Percentiles rank a stretch among this genome's conserved stretches.
phyloP scores from a whole-genome alignment of 2,888 invertebrate species.

The Macaria liturata region DNA sequence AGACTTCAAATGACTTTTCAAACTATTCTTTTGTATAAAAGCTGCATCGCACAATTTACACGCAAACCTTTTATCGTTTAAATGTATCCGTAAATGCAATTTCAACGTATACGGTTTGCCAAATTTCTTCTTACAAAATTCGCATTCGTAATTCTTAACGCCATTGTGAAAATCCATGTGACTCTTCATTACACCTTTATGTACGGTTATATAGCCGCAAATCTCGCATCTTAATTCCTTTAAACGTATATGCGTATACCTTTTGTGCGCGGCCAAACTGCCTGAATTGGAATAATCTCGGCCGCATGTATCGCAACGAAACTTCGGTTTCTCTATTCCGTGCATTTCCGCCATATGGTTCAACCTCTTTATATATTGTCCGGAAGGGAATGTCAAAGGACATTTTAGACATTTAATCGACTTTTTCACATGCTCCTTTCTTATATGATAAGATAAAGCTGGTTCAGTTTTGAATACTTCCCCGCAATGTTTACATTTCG shows the following conservation, averaged over 20 bases:
- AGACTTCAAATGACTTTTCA: constrained; percentile 69
- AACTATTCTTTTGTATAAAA: constrained; percentile 70
- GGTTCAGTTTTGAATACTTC: constrained; percentile 33
- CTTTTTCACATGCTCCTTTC: constrained; percentile 43
- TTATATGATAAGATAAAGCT: constrained; percentile 34
- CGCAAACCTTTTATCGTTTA: constrained; percentile 64
- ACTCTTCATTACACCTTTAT: constrained; percentile 17
- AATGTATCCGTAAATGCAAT: constrained; percentile 70
- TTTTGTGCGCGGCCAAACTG: constrained; percentile 34
- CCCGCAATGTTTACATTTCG: constrained; percentile 36
- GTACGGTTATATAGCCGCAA: constrained; percentile 25
- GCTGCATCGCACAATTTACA: constrained; percentile 67
- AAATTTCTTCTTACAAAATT: constrained; percentile 68
- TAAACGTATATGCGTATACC: constrained; percentile 56
- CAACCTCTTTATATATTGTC: constrained; percentile 61
- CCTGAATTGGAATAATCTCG: constrained; percentile 41
- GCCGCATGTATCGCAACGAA: constrained; percentile 63
- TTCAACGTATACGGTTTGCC: constrained; percentile 64
- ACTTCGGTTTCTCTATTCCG: constrained; percentile 54
- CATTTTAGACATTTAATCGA: constrained; percentile 61
- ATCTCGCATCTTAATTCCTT: constrained; percentile 50
- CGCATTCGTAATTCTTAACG: constrained; percentile 60
- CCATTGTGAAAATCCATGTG: constrained; percentile 62
- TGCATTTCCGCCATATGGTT: constrained; percentile 62
- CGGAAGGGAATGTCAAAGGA: constrained; percentile 50